Base-by-base conservation (phyloP, 2,797 vertebrate genomes). In the Antrozous pallidus region DNA sequence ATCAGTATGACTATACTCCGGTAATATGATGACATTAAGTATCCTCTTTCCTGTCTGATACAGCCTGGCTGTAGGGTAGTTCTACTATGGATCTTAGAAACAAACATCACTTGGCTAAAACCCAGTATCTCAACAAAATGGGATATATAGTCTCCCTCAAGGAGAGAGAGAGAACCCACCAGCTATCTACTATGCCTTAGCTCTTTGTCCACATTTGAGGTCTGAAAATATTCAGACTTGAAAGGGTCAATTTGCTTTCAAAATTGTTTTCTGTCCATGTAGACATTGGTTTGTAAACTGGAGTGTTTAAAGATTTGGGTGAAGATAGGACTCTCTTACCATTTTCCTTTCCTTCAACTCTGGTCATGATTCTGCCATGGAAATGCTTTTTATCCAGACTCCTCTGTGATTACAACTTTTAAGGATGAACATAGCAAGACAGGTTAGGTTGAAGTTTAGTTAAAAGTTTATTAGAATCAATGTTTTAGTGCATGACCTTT, bases 11-110 rank as follows among this genome's bases (percentile, higher is more conserved):
- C 3, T 40, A 22, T 38, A 92, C 74, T 65, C 20, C 8, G 61
- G 86, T 70, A 96, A 92, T 79, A 95, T 91, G 80, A 93, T 75
- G 26, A 88, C 42, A 74, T 81, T 92, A 36, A 86, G 79, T 69
- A 85, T 24, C 42, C n/a, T 94, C 45, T 94, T 70, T 42, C 38
- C 81, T 56, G 36, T 56, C 11, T 36, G 3, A 31, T 61, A 28
- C 6, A 77, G 58, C 28, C 88, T 89, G 70, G 80, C 31, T 36
- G 92, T 70, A 45, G 83, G 80, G 85, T 77, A 84, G 69, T 86
- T 90, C n/a, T 88, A 77, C 2, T 31, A 69, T 22, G 24, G 95
- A 91, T 81, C 81, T 89, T 70, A 86, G 78, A 97, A 94, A 63
- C 1, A 91, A 70, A n/a, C 9, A 42, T 14, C 49, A 58, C 13